Percentiles rank a stretch among this genome's conserved stretches.
phyloP scores from a whole-genome alignment of 2,888 invertebrate genomes.

The Pandemis cinnamomeana region DNA sequence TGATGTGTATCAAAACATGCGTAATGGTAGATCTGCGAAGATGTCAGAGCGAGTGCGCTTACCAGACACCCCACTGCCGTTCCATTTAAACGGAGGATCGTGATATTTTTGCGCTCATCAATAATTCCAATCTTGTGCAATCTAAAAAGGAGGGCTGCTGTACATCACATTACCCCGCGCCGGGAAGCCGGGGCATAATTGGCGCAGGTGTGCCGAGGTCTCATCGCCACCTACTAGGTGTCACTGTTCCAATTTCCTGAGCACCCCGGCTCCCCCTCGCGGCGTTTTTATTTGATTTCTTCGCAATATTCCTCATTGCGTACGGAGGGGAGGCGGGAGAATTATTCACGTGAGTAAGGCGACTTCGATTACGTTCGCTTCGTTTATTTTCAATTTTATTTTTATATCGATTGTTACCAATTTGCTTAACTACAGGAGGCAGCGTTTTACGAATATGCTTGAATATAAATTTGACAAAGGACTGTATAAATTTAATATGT shows the following conservation, averaged over 20 bases:
- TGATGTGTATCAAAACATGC: background rate
- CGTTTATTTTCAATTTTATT: slow-evolving; percentile 41
- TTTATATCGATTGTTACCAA: slow-evolving; percentile 33
- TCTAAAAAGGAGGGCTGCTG: slow-evolving; percentile 51
- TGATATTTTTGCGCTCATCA: slow-evolving; percentile 39
- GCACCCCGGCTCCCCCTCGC: slow-evolving; percentile 50
- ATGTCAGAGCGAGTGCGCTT: background rate
- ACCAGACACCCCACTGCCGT: slow-evolving; percentile 11
- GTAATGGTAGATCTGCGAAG: background rate
- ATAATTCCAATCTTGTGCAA: slow-evolving; percentile 51
- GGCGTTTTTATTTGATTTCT: slow-evolving; percentile 72
- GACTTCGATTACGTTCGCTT: slow-evolving; percentile 32
- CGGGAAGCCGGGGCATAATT: slow-evolving; percentile 57
- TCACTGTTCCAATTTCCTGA: slow-evolving; percentile 74
- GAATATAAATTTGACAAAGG: background rate
- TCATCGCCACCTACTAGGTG: slow-evolving; percentile 60
- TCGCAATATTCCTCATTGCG: slow-evolving; percentile 73
- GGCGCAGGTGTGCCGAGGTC: slow-evolving; percentile 59
- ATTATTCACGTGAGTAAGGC: slow-evolving; percentile 58
- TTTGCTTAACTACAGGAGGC: slow-evolving; percentile 5
- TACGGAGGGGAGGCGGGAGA: slow-evolving; percentile 58
- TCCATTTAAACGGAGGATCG: slow-evolving; percentile 21
- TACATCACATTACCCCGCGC: slow-evolving; percentile 49
- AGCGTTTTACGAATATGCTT: slow-evolving; percentile 13
- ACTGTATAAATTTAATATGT: background rate